phyloP scores from a whole-genome alignment of 2,113 vertebrate species.

The Anoura caudifer region DNA sequence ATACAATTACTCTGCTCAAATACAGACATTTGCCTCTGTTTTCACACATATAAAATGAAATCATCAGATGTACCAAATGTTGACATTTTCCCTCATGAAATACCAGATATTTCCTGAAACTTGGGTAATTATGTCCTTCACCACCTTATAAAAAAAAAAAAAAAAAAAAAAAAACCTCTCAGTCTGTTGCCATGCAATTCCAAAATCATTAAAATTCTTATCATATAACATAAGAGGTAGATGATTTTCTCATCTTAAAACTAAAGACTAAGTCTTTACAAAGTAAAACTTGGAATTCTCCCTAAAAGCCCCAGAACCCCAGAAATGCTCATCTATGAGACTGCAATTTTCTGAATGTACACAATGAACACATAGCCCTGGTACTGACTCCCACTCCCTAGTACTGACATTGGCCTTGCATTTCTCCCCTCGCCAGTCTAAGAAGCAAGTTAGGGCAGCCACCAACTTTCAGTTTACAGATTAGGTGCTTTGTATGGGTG shows the following conservation, averaged over 20 bases:
- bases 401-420: conserved; percentile 23
- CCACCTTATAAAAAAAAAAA: not conserved
- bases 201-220: conserved; percentile 62
- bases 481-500: conserved; percentile 52
- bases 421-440: conserved; percentile 34
- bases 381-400: conserved; percentile 64
- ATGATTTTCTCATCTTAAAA: conserved; percentile 49
- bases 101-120: conserved; percentile 66
- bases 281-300: conserved; percentile 66
- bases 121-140: conserved; percentile 66
- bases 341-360: not conserved
- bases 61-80: conserved; percentile 72
- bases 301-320: not conserved
- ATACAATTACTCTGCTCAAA: conserved; percentile 68
- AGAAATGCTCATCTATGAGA: conserved; percentile 56
- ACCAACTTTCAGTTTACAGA: conserved; percentile 45
- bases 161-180: not conserved
- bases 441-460: conserved; percentile 27
- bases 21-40: conserved; percentile 69
- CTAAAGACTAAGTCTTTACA: conserved; percentile 45
- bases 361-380: conserved; percentile 49
- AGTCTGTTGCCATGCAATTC: conserved; percentile 44
- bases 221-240: conserved; percentile 39
- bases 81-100: conserved; percentile 73
- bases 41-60: conserved; percentile 74